Conservation (phyloP, 30 jellyfish, hydroid and myxozoan species). For the Pelagia noctiluca region DNA sequence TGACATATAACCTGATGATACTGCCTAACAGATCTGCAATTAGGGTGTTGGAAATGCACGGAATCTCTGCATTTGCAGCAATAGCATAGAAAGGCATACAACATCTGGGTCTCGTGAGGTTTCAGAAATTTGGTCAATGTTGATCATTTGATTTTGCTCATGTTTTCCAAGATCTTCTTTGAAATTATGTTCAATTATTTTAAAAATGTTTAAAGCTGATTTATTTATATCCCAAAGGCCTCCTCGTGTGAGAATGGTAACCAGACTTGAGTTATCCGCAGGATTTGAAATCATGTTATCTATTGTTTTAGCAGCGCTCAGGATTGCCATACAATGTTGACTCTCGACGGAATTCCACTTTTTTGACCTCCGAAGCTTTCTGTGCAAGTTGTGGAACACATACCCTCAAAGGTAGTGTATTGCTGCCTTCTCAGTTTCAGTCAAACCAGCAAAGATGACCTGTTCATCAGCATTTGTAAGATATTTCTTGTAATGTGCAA, state of each 20-base stretch:
- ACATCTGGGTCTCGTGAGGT: slow-evolving; percentile 24
- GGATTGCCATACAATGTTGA: slow-evolving; percentile 53
- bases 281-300: neutral
- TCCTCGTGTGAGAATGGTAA: slow-evolving; percentile 18
- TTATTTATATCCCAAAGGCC: slow-evolving; percentile 28
- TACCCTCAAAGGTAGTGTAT: slow-evolving; percentile 65
- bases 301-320: neutral
- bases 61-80: slow-evolving; percentile 50
- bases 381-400: slow-evolving; percentile 29
- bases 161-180: slow-evolving; percentile 16
- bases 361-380: slow-evolving; percentile 29
- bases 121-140: neutral
- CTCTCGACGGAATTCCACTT: slow-evolving; percentile 41
- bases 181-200: slow-evolving; percentile 17
- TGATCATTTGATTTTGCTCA: slow-evolving; percentile 1
- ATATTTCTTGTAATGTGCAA: slow-evolving; percentile 23
- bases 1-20: slow-evolving; percentile 1
- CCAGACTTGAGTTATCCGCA: neutral
- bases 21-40: slow-evolving; percentile 3
- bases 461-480: neutral
- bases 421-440: slow-evolving; percentile 47
- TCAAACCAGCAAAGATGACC: neutral
- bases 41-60: slow-evolving; percentile 34
- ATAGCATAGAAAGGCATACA: slow-evolving; percentile 24
- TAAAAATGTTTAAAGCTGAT: slow-evolving; percentile 18